phyloP scores from a whole-genome alignment of 2,888 invertebrate genomes.

The Litoditis marina region DNA sequence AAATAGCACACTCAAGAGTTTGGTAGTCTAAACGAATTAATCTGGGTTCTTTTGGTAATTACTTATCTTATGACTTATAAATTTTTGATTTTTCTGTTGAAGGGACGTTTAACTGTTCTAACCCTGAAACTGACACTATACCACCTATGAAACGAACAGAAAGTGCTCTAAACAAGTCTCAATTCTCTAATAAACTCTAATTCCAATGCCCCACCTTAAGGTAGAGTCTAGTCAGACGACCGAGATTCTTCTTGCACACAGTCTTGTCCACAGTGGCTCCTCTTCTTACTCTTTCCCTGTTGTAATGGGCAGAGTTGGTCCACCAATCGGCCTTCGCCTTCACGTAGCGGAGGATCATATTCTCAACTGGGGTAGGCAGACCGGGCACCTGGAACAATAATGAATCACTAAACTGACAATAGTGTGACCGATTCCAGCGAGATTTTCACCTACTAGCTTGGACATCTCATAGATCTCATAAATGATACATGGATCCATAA shows the following conservation, averaged over 20 bases:
- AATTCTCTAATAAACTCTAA: not conserved
- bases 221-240: conserved; percentile 91
- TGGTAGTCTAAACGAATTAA: no score
- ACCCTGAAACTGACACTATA: no score
- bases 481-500: no score
- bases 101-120: no score
- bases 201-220: conserved; percentile 69
- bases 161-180: not conserved
- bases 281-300: conserved; percentile 92
- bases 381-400: conserved; percentile 78
- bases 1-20: no score
- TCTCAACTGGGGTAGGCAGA: conserved; percentile 96
- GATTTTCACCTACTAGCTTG: no score
- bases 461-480: no score
- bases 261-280: conserved; percentile 99
- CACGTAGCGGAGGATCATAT: conserved; percentile 98
- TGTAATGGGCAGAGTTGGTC: conserved; percentile 99
- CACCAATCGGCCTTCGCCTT: conserved; percentile 99
- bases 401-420: no score
- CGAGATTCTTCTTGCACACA: conserved; percentile 98
- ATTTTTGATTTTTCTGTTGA: no score
- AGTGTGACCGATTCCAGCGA: no score
- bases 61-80: no score
- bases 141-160: not conserved
- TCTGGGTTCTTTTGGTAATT: no score